Evolutionary conservation across 2,113 vertebrate species (phyloP), one percentile per base, ranked within the genome.

Genomic region (Trichomycterus rosablanca): DNA sequence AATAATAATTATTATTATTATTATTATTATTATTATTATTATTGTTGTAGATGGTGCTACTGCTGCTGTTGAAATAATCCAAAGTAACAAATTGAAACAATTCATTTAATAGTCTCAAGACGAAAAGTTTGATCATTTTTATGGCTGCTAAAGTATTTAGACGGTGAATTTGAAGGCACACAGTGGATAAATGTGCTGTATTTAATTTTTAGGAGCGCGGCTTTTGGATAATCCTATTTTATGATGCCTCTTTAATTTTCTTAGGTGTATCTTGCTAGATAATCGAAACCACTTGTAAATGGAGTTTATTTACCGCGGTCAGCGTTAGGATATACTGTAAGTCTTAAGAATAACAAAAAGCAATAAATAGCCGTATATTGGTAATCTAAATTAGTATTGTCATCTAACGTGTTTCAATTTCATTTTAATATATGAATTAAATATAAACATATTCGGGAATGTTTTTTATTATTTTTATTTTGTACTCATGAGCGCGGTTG

Each of bases 201-300:
- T 60, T 69, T 46, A 9, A 44, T 18, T n/a, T n/a, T 40, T 49
- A 37, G 61, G 40, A 63, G 23, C 5, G 26, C 30, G 59, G 54
- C 23, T 51, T 68, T 55, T 60, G 43, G 65, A 45, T 63, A 54
- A 24, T 30, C 16, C 34, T n/a, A 43, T 62, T n/a, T 68, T 44
- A 64, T 62, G 28, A 16, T 24, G 45, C 37, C 63, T 28, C 44
- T 63, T 37, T n/a, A n/a, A 46, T 45, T 68, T 67, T n/a, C 20
- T 26, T 43, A 8, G 14, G 51, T 32, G 32, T 49, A 48, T 56
- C 52, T 16, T 44, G 56, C n/a, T 40, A 26, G 28, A 60, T 23
- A 20, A 39, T 55, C 34, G 23, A 32, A 53, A 49, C 8, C n/a
- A 63, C 10, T 65, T 35, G 24, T 14, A 53, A 20, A 14, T 18